Evolutionary conservation across 1,140 invertebrate genomes (phyloP).

Genomic region (Myzus persicae): DNA sequence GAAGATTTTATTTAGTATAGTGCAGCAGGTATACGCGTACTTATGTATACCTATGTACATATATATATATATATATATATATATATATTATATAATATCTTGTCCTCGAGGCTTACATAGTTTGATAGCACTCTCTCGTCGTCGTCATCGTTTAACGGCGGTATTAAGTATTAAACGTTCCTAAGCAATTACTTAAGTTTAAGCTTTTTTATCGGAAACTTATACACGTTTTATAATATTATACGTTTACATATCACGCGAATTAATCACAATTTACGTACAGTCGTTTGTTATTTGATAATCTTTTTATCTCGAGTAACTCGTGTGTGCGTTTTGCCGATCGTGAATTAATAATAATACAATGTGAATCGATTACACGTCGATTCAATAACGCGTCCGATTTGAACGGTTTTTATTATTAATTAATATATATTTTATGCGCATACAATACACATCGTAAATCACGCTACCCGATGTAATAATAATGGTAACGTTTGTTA

Average conservation of each 20-base stretch:
- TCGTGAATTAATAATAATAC: neutral
- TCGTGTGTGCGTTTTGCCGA: neutral
- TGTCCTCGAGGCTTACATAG: neutral
- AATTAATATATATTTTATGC: constrained; percentile 9
- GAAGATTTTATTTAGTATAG: neutral
- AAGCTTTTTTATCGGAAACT: neutral
- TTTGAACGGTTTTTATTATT: constrained; percentile 11
- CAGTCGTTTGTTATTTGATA: neutral
- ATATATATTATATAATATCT: neutral
- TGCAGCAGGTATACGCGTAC: neutral
- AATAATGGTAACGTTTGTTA: neutral
- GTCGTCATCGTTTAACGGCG: neutral
- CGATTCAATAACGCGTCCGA: neutral
- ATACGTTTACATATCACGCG: neutral
- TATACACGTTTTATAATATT: neutral
- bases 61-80: neutral
- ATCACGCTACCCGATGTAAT: neutral
- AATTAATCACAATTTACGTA: neutral
- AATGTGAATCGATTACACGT: constrained; percentile 14
- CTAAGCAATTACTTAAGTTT: neutral
- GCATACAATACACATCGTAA: neutral
- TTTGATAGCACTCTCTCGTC: neutral
- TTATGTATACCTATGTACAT: neutral
- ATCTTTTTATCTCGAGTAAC: neutral
- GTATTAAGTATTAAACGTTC: neutral